A percentile compares a stretch with the other conserved stretches of the same genome.
Conservation (phyloP, 2,113 vertebrate genomes). For the Nyctibius bracteatus region DNA sequence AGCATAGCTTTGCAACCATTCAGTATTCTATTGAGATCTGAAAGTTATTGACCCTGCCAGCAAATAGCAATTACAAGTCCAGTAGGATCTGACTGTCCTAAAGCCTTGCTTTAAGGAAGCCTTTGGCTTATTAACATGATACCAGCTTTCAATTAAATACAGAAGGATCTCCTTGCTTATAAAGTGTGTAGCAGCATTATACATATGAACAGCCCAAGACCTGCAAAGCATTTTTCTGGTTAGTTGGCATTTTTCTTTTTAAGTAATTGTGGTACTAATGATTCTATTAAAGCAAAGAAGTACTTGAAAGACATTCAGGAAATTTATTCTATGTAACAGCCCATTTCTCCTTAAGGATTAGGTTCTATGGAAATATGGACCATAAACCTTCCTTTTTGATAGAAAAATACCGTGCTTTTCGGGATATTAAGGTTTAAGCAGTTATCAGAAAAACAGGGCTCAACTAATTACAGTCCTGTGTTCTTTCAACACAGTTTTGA, state of each 20-base stretch:
- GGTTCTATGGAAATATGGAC: background rate
- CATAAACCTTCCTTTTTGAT: background rate
- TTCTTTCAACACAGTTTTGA: background rate
- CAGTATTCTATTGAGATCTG: background rate
- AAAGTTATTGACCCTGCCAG: background rate
- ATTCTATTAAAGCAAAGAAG: background rate
- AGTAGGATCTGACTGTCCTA: background rate
- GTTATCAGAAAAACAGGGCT: background rate
- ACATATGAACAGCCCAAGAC: background rate
- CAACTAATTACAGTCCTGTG: background rate
- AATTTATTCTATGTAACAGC: background rate
- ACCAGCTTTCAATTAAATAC: background rate
- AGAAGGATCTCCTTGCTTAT: background rate
- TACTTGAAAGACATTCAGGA: background rate
- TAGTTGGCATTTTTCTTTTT: background rate
- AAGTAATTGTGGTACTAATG: background rate
- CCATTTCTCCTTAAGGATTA: background rate
- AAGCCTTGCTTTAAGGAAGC: background rate
- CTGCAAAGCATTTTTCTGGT: background rate
- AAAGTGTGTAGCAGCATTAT: background rate
- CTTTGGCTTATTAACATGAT: background rate
- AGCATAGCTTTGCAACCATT: background rate
- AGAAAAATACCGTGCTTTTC: background rate
- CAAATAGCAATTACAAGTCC: slow-evolving; percentile 5
- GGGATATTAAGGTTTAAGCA: background rate